phyloP scores from a whole-genome alignment of 2,888 invertebrate genomes.

The Pedicia rivosa region DNA sequence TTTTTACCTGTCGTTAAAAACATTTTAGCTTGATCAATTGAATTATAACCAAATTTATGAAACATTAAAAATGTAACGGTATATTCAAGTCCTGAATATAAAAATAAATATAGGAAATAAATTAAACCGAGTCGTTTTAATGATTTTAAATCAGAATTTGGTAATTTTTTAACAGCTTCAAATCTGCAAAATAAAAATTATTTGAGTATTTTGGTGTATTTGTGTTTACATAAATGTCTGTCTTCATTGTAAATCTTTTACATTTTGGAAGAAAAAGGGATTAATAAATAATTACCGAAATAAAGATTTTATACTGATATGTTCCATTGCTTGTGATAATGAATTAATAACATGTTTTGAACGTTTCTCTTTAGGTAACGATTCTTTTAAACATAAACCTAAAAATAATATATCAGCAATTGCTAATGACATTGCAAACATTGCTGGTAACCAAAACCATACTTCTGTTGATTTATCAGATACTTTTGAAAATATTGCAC shows the following conservation, averaged over 20 bases:
- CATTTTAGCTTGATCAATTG: conserved; percentile 97
- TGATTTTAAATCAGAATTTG: conserved; percentile 42
- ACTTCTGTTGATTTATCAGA: conserved; percentile 43
- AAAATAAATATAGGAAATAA: conserved; percentile 82
- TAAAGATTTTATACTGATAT: conserved; percentile 46
- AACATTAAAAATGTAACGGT: conserved; percentile 94
- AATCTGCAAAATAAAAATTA: conserved; percentile 38
- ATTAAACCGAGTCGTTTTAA: conserved; percentile 53
- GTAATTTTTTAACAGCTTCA: conserved; percentile 47
- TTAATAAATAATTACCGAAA: conserved; percentile 27
- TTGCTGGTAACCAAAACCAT: conserved; percentile 72
- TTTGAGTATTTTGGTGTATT: no score
- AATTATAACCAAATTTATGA: conserved; percentile 74
- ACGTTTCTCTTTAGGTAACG: conserved; percentile 58
- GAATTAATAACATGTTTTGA: conserved; percentile 49
- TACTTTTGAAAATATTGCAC: conserved; percentile 68
- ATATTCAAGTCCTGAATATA: conserved; percentile 94
- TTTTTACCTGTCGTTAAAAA: conserved; percentile 74
- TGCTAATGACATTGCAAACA: conserved; percentile 58
- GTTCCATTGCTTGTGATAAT: conserved; percentile 44
- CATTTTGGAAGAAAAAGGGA: conserved; percentile 23
- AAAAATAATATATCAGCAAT: conserved; percentile 64
- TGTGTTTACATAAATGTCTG: no score
- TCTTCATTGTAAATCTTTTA: conserved; percentile 16
- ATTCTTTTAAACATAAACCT: conserved; percentile 60